These are phyloP conservation scores for Epinephelus coioides DNA, from an alignment of 2,797 vertebrate genomes.

Conservation along the genomic window DNA sequence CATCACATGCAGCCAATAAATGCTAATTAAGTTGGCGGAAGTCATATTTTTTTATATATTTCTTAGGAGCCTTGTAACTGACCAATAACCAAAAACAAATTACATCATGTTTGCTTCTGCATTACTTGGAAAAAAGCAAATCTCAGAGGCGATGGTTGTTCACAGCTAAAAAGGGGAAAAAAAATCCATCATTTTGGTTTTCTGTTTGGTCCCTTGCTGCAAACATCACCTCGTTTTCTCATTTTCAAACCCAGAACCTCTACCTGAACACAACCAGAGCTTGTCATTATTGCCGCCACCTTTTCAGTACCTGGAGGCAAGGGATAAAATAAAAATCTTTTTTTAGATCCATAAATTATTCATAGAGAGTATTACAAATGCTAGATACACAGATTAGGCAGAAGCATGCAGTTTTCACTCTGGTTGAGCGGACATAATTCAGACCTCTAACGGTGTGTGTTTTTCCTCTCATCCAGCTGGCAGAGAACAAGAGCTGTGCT, in stretches of 20 bases:
- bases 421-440: slow-evolving; percentile 47
- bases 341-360: slow-evolving; percentile 71
- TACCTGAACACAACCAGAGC: slow-evolving; percentile 29
- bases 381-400: slow-evolving; percentile 64
- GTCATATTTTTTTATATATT: background rate
- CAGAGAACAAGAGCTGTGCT: slow-evolving; percentile 48
- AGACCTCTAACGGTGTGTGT: slow-evolving; percentile 52
- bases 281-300: slow-evolving; percentile 34
- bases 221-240: slow-evolving; percentile 14
- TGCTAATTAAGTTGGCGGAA: background rate
- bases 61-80: background rate
- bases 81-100: background rate
- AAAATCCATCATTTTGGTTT: background rate
- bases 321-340: slow-evolving; percentile 33
- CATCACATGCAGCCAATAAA: background rate
- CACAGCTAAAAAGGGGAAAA: background rate
- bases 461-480: slow-evolving; percentile 60
- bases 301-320: slow-evolving; percentile 44
- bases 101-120: background rate
- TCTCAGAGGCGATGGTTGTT: background rate
- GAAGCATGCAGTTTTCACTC: slow-evolving; percentile 49
- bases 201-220: background rate
- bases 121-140: slow-evolving; percentile 10
- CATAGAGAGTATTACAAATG: slow-evolving; percentile 58
- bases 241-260: slow-evolving; percentile 24